Evolutionary conservation across 2,797 vertebrate genomes (phyloP), one percentile per base, ranked within the genome.

Genomic region (Columba guinea): DNA sequence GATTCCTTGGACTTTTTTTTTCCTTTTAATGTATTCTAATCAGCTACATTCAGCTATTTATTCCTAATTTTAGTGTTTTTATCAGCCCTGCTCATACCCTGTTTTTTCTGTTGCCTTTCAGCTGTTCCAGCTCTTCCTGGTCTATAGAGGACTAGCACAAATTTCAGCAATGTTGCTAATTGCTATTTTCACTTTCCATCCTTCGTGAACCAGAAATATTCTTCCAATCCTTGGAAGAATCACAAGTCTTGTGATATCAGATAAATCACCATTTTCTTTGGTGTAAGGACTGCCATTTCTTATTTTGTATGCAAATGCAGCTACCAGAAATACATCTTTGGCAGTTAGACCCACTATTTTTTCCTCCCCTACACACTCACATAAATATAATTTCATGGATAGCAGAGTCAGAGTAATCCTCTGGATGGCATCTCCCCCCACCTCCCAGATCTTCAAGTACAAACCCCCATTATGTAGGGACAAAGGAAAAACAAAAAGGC

Each of bases 81-180:
- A 71, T 67, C 56, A 52, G 27, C 14, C 10, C 16, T 70, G 27
- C 41, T 89, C 60, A 82, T 18, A 18, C 11, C 35, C 21, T 76
- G 4, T 48, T 94, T 88, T 75, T 71, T 75, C 39, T 84, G 27
- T 60, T 74, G 69, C 44, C 62, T 93, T 86, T 90, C 74, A 91
- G 73, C 73, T 62, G 41, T 63, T 82, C 75, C 65, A 86, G 28
- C 62, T 81, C 62, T 78, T 51, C 51, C 74, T 81, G 62, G 41
- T 91, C 67, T 84, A 32, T 27, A 69, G 51, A 93, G 34, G 41
- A 81, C 32, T n/a, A 81, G 58, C 34, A 88, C 27, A 90, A 71
- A 84, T 93, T 94, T 94, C 91, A 90, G 83, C 79, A 81, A 73
- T n/a, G 52, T 23, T 77, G 35, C 44, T 90, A 53, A 71, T 30